phyloP scores from a whole-genome alignment of 1,140 invertebrate genomes.

The Metaphire vulgaris region DNA sequence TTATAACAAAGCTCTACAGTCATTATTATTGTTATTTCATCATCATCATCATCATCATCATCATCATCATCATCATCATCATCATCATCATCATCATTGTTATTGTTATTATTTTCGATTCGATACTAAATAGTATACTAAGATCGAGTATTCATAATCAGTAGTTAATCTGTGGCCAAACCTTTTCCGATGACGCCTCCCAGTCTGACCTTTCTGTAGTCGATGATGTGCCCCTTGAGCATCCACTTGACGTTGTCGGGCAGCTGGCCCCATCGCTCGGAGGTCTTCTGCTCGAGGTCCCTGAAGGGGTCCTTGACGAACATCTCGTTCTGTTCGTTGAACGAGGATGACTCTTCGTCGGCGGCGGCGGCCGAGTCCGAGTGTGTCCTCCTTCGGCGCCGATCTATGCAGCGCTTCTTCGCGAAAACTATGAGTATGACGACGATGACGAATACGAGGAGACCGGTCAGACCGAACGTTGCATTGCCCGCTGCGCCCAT shows the following conservation, averaged over 20 bases:
- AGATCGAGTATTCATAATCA: no score
- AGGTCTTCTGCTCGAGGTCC: not conserved
- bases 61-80: no score
- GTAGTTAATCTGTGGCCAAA: no score
- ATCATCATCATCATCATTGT: no score
- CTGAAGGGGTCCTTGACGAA: not conserved
- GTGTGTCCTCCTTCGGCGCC: not conserved
- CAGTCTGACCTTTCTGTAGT: constrained; percentile 7
- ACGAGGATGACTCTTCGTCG: not conserved
- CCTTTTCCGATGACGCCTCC: constrained; percentile 22
- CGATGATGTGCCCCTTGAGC: constrained; percentile 15
- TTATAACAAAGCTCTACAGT: no score
- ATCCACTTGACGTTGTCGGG: constrained; percentile 7
- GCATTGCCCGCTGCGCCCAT: not conserved
- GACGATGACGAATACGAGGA: not conserved
- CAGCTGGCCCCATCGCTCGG: not conserved
- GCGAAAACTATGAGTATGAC: not conserved
- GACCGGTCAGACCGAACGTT: not conserved
- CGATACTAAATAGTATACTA: no score
- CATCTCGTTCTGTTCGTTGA: not conserved
- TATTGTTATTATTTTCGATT: no score
- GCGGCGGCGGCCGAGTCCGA: not conserved
- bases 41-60: no score
- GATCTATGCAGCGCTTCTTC: not conserved
- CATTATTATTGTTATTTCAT: no score